These are phyloP conservation scores for Pristionchus exspectatus DNA, from an alignment of 2,888 invertebrate species.

Conservation along the genomic window DNA sequence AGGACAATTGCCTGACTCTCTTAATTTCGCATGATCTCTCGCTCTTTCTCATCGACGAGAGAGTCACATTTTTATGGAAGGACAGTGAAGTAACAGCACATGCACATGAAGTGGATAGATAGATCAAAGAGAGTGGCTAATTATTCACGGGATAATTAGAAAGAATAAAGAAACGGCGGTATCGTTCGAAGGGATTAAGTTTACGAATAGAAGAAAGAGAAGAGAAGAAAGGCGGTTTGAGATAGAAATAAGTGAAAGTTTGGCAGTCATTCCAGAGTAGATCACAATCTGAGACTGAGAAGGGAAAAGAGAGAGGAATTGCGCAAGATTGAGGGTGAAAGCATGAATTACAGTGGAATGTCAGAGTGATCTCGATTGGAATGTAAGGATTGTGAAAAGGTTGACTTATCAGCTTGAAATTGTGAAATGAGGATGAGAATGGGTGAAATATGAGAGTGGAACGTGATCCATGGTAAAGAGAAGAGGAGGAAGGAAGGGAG, in stretches of 20 bases:
- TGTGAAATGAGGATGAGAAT: neutral
- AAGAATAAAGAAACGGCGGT: neutral
- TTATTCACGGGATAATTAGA: neutral
- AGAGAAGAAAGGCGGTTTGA: slow-evolving; percentile 27
- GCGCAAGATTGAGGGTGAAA: slow-evolving; percentile 11
- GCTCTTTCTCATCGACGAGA: neutral
- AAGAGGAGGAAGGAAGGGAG: neutral
- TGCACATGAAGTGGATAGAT: neutral
- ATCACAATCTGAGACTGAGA: slow-evolving; percentile 29
- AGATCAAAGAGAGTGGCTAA: slow-evolving; percentile 11
- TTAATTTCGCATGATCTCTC: neutral
- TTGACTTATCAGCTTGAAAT: neutral
- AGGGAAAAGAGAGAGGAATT: neutral
- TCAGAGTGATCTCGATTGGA: neutral
- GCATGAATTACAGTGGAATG: neutral
- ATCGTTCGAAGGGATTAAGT: slow-evolving; percentile 33
- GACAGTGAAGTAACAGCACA: neutral
- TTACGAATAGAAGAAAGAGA: slow-evolving; percentile 7
- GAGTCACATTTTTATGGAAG: neutral
- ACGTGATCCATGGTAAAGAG: neutral
- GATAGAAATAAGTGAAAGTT: slow-evolving; percentile 37
- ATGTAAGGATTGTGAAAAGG: neutral
- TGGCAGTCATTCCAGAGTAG: slow-evolving; percentile 41
- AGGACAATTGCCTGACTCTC: neutral
- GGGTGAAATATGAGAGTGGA: neutral